Base-by-base conservation (phyloP, 2,888 invertebrate genomes). In the Caenorhabditis sp. region DNA sequence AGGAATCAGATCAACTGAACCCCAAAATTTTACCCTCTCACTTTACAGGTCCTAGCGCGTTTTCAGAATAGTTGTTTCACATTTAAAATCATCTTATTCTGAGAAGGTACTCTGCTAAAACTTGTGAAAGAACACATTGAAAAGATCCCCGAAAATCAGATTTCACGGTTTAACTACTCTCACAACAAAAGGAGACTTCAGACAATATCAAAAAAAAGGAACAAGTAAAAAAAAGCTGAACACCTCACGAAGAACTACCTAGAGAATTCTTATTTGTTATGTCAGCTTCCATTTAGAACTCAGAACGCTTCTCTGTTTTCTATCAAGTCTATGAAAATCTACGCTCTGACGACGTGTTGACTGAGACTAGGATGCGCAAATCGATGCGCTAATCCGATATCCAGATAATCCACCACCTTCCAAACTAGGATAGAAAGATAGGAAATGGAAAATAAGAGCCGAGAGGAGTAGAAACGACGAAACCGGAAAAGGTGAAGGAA, bases 401-500 rank as follows among this genome's bases (percentile, higher is more conserved):
- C 68, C 35, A 22, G 41, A 79, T 79, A 70, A 68, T 68, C 76
- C 75, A 56, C 58, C 59, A 54, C 61, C 41, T 61, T 61, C 58
- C 19, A 28, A 28, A 14, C 64, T 12, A 51, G n/a, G 26, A 51
- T 19, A 66, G 31, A 49, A 14, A 26, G 51, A 58, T 22, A 70
- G 54, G 54, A 54, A 54, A 54, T 54, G 26, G 26, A 54, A 54
- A 47, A 47, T 47, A 47, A 14, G 19, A 1, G 2, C 19, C n/a
- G 19, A 47, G 47, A 44, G 14, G n/a, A 44, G n/a, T 14, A 44
- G 44, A 5, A 44, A 16, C 10, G 63, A 70, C 31, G 56, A 63
- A 56, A 70, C 79, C 79, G 79, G 79, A 79, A 79, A 64, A 79
- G 61, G 79, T 38, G 47, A 31, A 64, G 68, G 69, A 79, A 79